Base-by-base conservation (phyloP, 2,113 vertebrate genomes). In the Cettia cetti region DNA sequence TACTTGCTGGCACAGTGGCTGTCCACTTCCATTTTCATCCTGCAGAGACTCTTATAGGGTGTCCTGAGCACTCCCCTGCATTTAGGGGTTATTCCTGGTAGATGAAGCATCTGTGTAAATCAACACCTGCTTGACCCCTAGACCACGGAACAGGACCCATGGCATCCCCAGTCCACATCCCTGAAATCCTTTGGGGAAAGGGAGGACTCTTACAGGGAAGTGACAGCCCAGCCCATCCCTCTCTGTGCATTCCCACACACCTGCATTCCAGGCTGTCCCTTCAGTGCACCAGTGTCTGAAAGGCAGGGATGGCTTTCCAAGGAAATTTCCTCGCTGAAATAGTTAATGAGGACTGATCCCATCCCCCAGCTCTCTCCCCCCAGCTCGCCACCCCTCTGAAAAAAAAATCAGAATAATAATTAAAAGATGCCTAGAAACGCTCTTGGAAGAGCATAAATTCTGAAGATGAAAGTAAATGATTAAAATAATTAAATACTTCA, bases 381-480 rank as follows among this genome's bases (percentile, higher is more conserved):
- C 77, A 94, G 91, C 94, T 94, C 75, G 17, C 86, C 90, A 91
- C 96, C 93, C 94, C 88, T 69, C 89, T 15, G 68, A 88, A 95
- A 89, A 89, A 68, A 84, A 94, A 95, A 92, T 95, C 96, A 97
- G 97, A 98, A 98, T 98, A 98, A 98, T 98, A 98, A 99, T 99
- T 99, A 99, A 99, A 99, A 99, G 99, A 99, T 99, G 99, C 99
- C 99, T 99, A 98, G 98, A 98, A 99, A 99, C 99, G 97, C 97
- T 98, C 98, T 99, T 98, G 98, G 98, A 99, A 98, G 98, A 99
- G 99, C 98, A 99, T 99, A 98, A 98, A 99, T 98, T 99, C 98
- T 99, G 98, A 99, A 99, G 99, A 99, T 99, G 99, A 99, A 99
- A 99, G 99, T 99, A 99, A 99, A 99, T 99, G 99, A 99, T 99